Base-by-base conservation (phyloP, 2,797 vertebrate genomes). In the Ctenosaura bakeri region DNA sequence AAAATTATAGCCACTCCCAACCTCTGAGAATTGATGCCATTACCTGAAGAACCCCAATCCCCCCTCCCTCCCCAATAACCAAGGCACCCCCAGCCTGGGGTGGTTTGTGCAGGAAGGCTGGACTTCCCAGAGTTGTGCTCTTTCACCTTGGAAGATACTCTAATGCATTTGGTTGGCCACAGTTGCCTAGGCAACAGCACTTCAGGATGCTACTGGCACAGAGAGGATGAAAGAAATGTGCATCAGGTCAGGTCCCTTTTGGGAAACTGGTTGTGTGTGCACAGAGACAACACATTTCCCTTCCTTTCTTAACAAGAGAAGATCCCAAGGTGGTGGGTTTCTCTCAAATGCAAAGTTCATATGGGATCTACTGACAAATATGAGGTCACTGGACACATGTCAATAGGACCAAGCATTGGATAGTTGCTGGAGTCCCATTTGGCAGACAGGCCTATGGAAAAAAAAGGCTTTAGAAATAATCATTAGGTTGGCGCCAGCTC, bases 401-500 rank as follows among this genome's bases (percentile, higher is more conserved):
- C 94, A 91, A 94, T 24, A 93, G 95, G 94, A 94, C 94, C 89
- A 94, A 94, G 95, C 0, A 4, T 92, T 93, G 94, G 94, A 94
- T 95, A 94, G 93, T 92, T 95, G 85, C 83, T 1, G 6, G 94
- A 91, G 84, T 93, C 93, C 0, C 0, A 91, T 73, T 96, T 95
- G 84, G 42, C 92, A 66, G 93, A 96, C 95, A 95, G 95, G 95
- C 96, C 95, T 90, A 88, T 89, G 90, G 90, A 83, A 91, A 95
- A 94, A 66, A 94, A 94, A 96, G 93, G 94, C 95, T 97, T 94
- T 93, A 96, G 94, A 96, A 97, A 95, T 93, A 95, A 95, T 94
- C 89, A 91, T 93, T 94, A 94, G 93, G 93, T 96, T 96, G 95
- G 96, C 96, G 96, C 95, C 96, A 96, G 95, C 96, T 97, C 93